Evolutionary conservation across 2,113 vertebrate genomes (phyloP).

Genomic region (Chaetorhynchus papuensis): DNA sequence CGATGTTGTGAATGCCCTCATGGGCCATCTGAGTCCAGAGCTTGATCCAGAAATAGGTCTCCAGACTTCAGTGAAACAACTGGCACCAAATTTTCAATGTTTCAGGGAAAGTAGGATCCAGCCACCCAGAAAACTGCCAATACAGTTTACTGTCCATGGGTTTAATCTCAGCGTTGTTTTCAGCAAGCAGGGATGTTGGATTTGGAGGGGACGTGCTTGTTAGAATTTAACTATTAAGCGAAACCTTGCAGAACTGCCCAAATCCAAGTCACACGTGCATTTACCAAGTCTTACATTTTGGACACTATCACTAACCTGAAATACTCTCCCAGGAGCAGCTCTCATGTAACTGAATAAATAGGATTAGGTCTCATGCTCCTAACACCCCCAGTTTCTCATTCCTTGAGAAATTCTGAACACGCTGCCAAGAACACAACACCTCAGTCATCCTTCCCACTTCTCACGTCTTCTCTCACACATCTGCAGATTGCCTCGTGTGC

Average conservation of each 20-base stretch:
- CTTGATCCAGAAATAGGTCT: not conserved
- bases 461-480: not conserved
- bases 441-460: not conserved
- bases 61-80: not conserved
- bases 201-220: not conserved
- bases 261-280: not conserved
- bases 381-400: not conserved
- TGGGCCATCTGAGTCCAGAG: not conserved
- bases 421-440: not conserved
- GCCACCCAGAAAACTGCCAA: not conserved
- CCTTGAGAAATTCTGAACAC: not conserved
- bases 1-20: not conserved
- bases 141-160: not conserved
- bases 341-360: not conserved
- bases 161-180: not conserved
- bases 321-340: rapidly evolving
- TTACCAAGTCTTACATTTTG: not conserved
- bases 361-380: not conserved
- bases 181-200: not conserved
- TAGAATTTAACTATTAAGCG: not conserved
- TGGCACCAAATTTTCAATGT: not conserved
- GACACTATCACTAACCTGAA: not conserved
- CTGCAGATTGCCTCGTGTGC: not conserved
- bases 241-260: not conserved
- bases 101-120: not conserved